Evolutionary conservation across 2,888 invertebrate species (phyloP), one percentile per base, ranked within the genome.

Genomic region (Cenopis cana): DNA sequence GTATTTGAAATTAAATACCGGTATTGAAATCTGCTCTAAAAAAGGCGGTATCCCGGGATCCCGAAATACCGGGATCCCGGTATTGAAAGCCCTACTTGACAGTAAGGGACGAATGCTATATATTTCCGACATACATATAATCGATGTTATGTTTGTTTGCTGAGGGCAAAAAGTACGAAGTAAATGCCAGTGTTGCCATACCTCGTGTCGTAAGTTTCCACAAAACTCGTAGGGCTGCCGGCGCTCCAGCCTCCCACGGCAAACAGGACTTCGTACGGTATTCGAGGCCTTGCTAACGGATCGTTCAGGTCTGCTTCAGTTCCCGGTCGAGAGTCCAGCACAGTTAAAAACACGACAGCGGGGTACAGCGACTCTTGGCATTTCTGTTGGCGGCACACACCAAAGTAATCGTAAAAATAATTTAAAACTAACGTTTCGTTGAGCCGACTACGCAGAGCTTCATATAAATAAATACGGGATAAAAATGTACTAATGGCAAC

Each of bases 231-330:
- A 0, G 97, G 97, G 75, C 96, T 96, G n/a, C 97, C 97, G n/a
- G 96, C 94, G 83, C 96, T 94, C 98, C 97, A 97, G 0, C 98
- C 98, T 4, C 97, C 97, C 18, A 97, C 95, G 14, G 97, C 96
- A 85, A 98, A 97, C 12, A 98, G 93, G 78, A 97, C 95, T 80
- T 96, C 96, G 84, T 96, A 95, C 59, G 95, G 97, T 87, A 97
- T 95, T 73, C 98, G 92, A 0, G 97, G 97, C 73, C 95, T 89
- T 10, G 95, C 93, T 49, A 96, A 80, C 0, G 95, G 95, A 81
- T 96, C 94, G 76, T 91, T 92, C 4, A 94, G 86, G 79, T 94
- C 94, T 14, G 90, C 89, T 78, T 94, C 94, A 9, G 91, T 88
- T 17, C 91, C 91, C 6, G 90, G 91, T 60, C 90, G 83, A 1